Base-by-base conservation (phyloP, 2,888 invertebrate genomes). In the Gortyna flavago region DNA sequence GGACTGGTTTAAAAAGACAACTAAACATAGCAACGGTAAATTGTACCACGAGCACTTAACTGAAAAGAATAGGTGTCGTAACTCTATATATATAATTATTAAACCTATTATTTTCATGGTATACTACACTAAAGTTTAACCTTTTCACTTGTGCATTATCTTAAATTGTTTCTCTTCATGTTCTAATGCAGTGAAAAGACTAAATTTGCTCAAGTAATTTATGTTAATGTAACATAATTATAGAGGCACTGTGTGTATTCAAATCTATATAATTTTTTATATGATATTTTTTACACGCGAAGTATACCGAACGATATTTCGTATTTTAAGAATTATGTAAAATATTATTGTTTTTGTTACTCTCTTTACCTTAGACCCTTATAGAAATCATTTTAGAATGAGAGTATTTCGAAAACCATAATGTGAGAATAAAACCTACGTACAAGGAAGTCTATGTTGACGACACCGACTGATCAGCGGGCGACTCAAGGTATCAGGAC, bases 181-280 rank as follows among this genome's bases (percentile, higher is more conserved):
- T 84, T 87, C 65, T 79, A 89, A 87, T 82, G 86, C 94, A 95
- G 95, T 95, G 94, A 95, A 95, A 95, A 95, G 93, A 95, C 87
- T 94, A 96, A 96, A 94, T 90, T 94, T 88, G 95, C 96, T 96
- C 96, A 94, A 94, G 92, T 95, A 93, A 96, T 96, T 96, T 96
- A 97, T 96, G 96, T 97, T 97, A 97, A 97, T 96, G 96, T 97
- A 97, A 97, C 97, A 97, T 97, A 97, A 96, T 95, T 96, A 95
- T 95, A 97, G 97, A 97, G 97, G 97, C 97, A 97, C 97, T 97
- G 97, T 96, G 97, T 97, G 97, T 97, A 94, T 95, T 96, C 95
- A 90, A 90, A 89, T 95, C 93, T 95, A 95, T 95, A 94, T 91
- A 85, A 85, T 54, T 74, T 91, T 92, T 93, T 94, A 93, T 93